Percentiles rank a stretch among this genome's conserved stretches.
These are phyloP conservation scores for Ctenoplectra terminalis DNA, from an alignment of 1,140 invertebrate species.

Conservation along the genomic window DNA sequence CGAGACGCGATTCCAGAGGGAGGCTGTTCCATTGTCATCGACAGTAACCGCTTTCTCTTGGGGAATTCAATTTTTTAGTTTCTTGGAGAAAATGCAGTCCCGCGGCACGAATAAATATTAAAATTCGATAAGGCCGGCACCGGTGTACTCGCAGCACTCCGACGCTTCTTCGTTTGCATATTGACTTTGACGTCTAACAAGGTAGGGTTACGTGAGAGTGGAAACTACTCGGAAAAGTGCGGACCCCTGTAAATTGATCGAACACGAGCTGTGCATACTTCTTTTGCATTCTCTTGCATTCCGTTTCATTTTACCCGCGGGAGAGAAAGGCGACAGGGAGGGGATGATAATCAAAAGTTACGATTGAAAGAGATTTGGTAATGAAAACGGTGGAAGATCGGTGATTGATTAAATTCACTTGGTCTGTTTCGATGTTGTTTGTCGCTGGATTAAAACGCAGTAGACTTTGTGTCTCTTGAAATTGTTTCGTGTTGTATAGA, in stretches of 20 bases:
- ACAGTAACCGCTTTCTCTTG: slow-evolving; percentile 28
- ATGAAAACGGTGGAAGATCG: too few relatives aligned
- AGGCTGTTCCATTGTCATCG: slow-evolving; percentile 53
- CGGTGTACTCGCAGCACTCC: slow-evolving; percentile 26
- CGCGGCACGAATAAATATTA: slow-evolving; percentile 61
- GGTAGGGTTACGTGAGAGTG: slow-evolving; percentile 41
- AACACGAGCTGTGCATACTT: not conserved
- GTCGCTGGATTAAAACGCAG: too few relatives aligned
- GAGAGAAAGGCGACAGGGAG: too few relatives aligned
- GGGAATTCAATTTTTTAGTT: slow-evolving; percentile 67
- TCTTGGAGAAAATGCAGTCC: slow-evolving; percentile 9
- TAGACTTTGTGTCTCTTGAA: too few relatives aligned
- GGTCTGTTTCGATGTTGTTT: too few relatives aligned
- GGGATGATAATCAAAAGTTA: too few relatives aligned
- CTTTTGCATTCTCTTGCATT: too few relatives aligned
- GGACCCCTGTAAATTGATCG: slow-evolving; percentile 7
- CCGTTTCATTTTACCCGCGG: too few relatives aligned
- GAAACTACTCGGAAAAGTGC: slow-evolving; percentile 2
- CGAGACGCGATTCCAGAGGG: slow-evolving; percentile 56
- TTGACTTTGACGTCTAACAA: slow-evolving; percentile 51
- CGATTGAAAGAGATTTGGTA: too few relatives aligned
- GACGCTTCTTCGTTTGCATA: slow-evolving; percentile 56
- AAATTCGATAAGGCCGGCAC: slow-evolving; percentile 54
- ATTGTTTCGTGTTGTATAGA: too few relatives aligned
- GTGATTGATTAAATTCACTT: too few relatives aligned